phyloP scores from a whole-genome alignment of 2,797 vertebrate genomes.

The Phoebastria nigripes region DNA sequence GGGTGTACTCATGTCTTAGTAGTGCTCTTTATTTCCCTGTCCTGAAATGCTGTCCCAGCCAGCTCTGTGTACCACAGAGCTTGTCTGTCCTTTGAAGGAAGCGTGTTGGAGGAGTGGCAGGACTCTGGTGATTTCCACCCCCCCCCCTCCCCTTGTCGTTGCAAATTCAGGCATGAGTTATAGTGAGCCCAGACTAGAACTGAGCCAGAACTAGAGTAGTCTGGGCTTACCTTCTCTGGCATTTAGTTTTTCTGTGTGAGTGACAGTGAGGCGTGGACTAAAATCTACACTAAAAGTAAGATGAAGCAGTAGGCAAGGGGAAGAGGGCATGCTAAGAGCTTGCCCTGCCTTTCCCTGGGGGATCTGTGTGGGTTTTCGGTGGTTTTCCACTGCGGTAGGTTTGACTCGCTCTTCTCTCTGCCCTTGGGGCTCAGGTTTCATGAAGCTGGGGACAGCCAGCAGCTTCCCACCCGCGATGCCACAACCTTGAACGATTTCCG shows the following conservation, averaged over 20 bases:
- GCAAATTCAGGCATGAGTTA: neutral
- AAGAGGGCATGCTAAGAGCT: neutral
- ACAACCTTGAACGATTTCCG: neutral
- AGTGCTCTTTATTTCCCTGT: neutral
- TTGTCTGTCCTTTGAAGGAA: neutral
- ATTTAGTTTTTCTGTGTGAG: neutral
- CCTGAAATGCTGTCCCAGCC: neutral
- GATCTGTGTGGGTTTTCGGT: neutral
- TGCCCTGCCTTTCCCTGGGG: neutral
- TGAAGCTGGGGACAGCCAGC: slow-evolving; percentile 78
- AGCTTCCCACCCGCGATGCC: slow-evolving; percentile 67
- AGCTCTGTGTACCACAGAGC: neutral
- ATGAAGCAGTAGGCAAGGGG: neutral
- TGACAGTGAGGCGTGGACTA: neutral
- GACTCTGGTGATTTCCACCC: neutral
- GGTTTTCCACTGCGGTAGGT: neutral
- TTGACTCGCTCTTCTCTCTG: neutral
- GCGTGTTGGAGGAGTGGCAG: neutral
- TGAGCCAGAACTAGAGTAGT: neutral
- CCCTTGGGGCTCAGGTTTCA: slow-evolving; percentile 74
- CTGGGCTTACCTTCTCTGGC: neutral
- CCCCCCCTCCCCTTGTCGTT: neutral
- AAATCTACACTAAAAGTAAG: neutral
- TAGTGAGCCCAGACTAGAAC: neutral
- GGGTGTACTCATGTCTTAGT: neutral